phyloP scores from a whole-genome alignment of 2,888 invertebrate species.

The Acanthopleura granulata region DNA sequence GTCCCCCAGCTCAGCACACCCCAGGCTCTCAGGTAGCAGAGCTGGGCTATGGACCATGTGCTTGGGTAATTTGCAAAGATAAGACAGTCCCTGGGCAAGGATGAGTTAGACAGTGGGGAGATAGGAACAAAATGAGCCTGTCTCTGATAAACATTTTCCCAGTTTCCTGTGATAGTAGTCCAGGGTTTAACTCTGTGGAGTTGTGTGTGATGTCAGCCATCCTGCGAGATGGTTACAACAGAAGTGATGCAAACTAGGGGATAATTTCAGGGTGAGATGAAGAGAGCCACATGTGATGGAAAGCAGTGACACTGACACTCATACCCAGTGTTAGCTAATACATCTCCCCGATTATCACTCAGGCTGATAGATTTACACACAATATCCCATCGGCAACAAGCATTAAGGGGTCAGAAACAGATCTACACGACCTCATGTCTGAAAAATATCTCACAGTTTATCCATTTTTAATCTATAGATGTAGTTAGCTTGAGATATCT shows the following conservation, averaged over 20 bases:
- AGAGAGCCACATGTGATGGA: background rate
- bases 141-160: background rate
- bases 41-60: background rate
- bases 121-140: background rate
- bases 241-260: background rate
- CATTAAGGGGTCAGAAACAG: no score
- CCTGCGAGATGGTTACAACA: conserved; percentile 2
- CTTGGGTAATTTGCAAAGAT: conserved; percentile 14
- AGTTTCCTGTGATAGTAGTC: background rate
- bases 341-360: no score
- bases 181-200: no score
- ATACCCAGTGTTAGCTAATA: no score
- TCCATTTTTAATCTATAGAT: no score
- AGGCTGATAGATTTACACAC: no score
- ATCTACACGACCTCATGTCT: no score
- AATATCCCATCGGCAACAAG: no score
- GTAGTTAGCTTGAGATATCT: no score
- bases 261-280: background rate
- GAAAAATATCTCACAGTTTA: no score
- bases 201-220: background rate
- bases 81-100: background rate
- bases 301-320: no score
- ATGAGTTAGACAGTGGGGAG: conserved; percentile 3
- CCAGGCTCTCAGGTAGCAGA: background rate
- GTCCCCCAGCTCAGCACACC: no score